These are phyloP conservation scores for Erebia aethiops DNA, from an alignment of 2,888 invertebrate species.

Conservation along the genomic window DNA sequence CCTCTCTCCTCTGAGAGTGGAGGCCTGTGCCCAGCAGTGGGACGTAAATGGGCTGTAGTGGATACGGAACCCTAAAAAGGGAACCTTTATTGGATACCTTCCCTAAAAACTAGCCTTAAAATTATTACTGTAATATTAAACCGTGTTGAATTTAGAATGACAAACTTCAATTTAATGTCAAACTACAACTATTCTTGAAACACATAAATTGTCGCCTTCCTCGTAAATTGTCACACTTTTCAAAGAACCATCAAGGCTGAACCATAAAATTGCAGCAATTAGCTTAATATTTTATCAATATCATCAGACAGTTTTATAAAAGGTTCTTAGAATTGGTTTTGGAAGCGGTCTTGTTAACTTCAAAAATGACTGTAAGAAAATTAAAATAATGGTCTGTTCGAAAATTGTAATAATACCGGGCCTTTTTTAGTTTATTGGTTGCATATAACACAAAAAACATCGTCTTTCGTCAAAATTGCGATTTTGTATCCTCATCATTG, in stretches of 20 bases:
- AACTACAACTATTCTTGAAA: constrained; percentile 1
- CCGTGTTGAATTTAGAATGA: constrained; percentile 1
- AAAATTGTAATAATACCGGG: too few relatives aligned
- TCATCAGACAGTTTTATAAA: neutral
- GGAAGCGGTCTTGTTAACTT: neutral
- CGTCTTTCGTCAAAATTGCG: neutral
- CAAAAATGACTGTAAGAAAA: neutral
- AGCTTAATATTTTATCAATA: neutral
- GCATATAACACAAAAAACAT: neutral
- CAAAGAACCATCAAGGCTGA: neutral
- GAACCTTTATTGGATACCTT: too few relatives aligned
- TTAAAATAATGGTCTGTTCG: neutral
- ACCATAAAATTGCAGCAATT: neutral
- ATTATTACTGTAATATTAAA: neutral
- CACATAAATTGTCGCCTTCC: neutral
- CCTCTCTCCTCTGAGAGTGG: too few relatives aligned
- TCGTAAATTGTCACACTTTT: constrained; percentile 1
- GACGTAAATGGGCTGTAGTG: too few relatives aligned
- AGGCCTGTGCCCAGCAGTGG: too few relatives aligned
- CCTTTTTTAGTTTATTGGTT: neutral
- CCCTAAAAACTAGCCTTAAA: neutral
- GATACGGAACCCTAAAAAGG: too few relatives aligned
- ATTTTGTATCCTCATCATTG: neutral
- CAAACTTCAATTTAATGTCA: neutral
- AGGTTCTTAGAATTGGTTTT: too few relatives aligned